These are phyloP conservation scores for Alviniconcha marisindica DNA, from an alignment of 1,140 invertebrate species.

Conservation along the genomic window DNA sequence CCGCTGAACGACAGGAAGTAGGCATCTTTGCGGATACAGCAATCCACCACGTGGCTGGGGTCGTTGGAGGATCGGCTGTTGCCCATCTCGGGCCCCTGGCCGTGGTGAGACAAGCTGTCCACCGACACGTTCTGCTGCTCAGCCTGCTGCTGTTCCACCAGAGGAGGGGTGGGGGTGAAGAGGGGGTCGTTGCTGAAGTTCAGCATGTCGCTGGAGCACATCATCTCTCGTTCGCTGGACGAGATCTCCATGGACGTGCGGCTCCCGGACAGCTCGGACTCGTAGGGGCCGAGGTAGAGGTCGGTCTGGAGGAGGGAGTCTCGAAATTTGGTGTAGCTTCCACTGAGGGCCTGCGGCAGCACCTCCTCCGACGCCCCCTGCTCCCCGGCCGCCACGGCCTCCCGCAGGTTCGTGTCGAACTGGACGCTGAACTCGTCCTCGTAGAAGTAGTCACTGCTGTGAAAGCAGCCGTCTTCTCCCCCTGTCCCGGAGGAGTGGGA, in stretches of 20 bases:
- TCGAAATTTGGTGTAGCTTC: slow-evolving; percentile 67
- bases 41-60: slow-evolving; percentile 61
- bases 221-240: slow-evolving; percentile 70
- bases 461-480: slow-evolving; percentile 50
- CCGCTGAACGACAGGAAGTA: slow-evolving; percentile 71
- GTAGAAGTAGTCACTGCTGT: slow-evolving; percentile 70
- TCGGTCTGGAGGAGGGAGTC: slow-evolving; percentile 54
- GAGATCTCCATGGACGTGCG: slow-evolving; percentile 69
- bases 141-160: slow-evolving; percentile 40
- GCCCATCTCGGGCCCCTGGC: slow-evolving; percentile 49
- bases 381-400: slow-evolving; percentile 12
- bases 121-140: slow-evolving; percentile 55
- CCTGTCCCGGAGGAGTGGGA: neutral
- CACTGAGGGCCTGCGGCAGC: slow-evolving; percentile 66
- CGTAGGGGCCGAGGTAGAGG: slow-evolving; percentile 57
- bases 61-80: slow-evolving; percentile 57
- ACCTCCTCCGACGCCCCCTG: slow-evolving; percentile 41
- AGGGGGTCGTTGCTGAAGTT: slow-evolving; percentile 70
- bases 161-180: slow-evolving; percentile 66
- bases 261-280: slow-evolving; percentile 68
- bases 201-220: slow-evolving; percentile 72
- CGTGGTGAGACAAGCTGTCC: slow-evolving; percentile 63
- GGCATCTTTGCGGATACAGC: slow-evolving; percentile 67
- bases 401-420: slow-evolving; percentile 67
- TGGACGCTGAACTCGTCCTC: slow-evolving; percentile 73